Conservation (phyloP, 2,113 vertebrate species). For the Ophiodon elongatus region DNA sequence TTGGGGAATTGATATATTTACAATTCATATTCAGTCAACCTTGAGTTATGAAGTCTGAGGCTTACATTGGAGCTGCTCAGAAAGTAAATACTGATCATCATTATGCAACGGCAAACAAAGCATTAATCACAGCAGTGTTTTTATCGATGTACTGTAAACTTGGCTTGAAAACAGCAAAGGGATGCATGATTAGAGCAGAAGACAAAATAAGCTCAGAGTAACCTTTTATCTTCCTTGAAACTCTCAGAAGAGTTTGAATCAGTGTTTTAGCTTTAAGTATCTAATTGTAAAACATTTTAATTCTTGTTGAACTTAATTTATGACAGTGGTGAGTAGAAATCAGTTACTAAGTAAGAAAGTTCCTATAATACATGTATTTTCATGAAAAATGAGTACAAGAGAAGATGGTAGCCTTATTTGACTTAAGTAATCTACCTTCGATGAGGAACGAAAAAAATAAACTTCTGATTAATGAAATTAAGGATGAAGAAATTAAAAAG, state of each 20-base stretch:
- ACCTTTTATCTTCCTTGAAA: neutral
- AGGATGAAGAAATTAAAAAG: neutral
- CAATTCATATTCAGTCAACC: slow-evolving; percentile 59
- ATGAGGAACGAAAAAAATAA: neutral
- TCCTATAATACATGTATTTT: slow-evolving; percentile 1
- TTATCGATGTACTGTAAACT: slow-evolving; percentile 43
- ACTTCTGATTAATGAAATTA: neutral
- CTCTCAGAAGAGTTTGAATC: neutral
- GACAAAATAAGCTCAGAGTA: neutral
- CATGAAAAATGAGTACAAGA: neutral
- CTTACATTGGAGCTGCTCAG: slow-evolving; percentile 36
- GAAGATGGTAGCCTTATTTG: neutral
- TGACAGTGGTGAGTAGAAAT: neutral
- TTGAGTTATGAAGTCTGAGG: slow-evolving; percentile 57
- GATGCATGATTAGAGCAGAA: slow-evolving; percentile 33
- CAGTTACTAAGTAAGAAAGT: neutral
- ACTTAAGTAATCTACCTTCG: neutral
- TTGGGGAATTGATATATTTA: slow-evolving; percentile 53
- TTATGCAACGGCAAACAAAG: slow-evolving; percentile 46
- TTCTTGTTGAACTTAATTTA: slow-evolving; percentile 18
- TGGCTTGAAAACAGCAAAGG: slow-evolving; percentile 31
- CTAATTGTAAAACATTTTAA: neutral
- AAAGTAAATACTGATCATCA: slow-evolving; percentile 55
- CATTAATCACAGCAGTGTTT: slow-evolving; percentile 55
- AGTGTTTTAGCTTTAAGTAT: neutral